Percentiles rank a stretch among this genome's conserved stretches.
Conservation (phyloP, 2,797 vertebrate species). For the Hoplostethus atlanticus region DNA sequence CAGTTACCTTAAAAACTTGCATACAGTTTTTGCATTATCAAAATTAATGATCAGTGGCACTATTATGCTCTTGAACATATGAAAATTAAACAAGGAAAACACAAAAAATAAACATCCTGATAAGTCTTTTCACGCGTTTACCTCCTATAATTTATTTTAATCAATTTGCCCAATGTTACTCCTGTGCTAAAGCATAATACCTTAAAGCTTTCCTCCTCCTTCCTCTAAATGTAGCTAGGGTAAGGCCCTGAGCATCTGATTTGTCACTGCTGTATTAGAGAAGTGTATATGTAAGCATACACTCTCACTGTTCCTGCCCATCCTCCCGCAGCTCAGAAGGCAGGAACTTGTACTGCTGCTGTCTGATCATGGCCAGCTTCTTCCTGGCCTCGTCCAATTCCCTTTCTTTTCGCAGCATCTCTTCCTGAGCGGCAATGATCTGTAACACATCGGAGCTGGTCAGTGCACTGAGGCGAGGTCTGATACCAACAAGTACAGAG, state of each 20-base stretch:
- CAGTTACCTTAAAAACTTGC: constrained; percentile 52
- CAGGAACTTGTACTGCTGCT: constrained; percentile 98
- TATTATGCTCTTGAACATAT: constrained; percentile 52
- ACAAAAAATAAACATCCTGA: constrained; percentile 66
- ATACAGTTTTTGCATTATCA: constrained; percentile 59
- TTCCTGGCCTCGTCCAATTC: constrained; percentile 95
- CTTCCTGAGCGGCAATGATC: constrained; percentile 98
- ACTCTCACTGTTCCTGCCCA: constrained; percentile 87
- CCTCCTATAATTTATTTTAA: constrained; percentile 55
- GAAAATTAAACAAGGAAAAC: constrained; percentile 52
- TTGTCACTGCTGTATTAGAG: constrained; percentile 27
- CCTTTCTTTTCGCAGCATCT: constrained; percentile 97
- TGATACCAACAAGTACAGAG: too few species aligned
- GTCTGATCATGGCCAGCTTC: constrained; percentile 94
- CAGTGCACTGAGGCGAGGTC: not conserved
- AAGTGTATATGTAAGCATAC: not conserved
- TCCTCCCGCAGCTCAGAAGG: constrained; percentile 95
- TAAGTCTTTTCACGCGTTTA: constrained; percentile 41
- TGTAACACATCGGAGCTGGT: constrained; percentile 65
- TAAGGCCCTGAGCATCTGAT: constrained; percentile 57
- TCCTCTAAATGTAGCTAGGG: constrained; percentile 41
- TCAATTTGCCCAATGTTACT: constrained; percentile 54
- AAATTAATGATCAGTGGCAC: constrained; percentile 58
- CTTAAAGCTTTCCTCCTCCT: constrained; percentile 1
- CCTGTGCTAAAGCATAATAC: constrained; percentile 49